Evolutionary conservation across 2,797 vertebrate species (phyloP).

Genomic region (Enteromius anoplus): DNA sequence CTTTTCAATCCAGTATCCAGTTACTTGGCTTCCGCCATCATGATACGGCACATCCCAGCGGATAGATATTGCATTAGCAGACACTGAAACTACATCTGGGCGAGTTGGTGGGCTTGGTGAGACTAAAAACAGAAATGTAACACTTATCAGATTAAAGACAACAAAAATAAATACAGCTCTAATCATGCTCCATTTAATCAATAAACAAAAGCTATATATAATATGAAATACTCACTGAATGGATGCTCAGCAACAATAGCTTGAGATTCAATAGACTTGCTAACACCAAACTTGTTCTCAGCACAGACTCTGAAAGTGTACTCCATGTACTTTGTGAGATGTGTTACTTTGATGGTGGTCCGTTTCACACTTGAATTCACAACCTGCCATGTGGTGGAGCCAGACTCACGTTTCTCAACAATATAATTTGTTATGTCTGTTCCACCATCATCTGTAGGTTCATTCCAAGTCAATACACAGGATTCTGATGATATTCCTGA

Average conservation of each 20-base stretch:
- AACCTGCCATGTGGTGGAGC: conserved; percentile 94
- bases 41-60: conserved; percentile 97
- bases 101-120: conserved; percentile 94
- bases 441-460: conserved; percentile 93
- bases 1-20: conserved; percentile 99
- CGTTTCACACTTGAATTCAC: conserved; percentile 97
- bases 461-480: conserved; percentile 89
- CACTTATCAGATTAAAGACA: neutral
- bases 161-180: neutral
- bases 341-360: conserved; percentile 95
- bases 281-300: conserved; percentile 98
- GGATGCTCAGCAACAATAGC: conserved; percentile 95
- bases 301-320: conserved; percentile 97
- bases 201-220: neutral
- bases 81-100: conserved; percentile 90
- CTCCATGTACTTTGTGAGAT: conserved; percentile 98
- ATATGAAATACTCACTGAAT: conserved; percentile 82
- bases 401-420: conserved; percentile 97
- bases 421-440: conserved; percentile 96
- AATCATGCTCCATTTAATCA: neutral
- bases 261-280: conserved; percentile 92
- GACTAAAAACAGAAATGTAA: conserved; percentile 73
- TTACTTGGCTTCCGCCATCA: conserved; percentile 93
- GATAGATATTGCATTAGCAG: conserved; percentile 89
- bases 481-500: conserved; percentile 93